These are phyloP conservation scores for Drosophila hydei DNA, from an alignment of 1,140 invertebrate species.

Conservation along the genomic window DNA sequence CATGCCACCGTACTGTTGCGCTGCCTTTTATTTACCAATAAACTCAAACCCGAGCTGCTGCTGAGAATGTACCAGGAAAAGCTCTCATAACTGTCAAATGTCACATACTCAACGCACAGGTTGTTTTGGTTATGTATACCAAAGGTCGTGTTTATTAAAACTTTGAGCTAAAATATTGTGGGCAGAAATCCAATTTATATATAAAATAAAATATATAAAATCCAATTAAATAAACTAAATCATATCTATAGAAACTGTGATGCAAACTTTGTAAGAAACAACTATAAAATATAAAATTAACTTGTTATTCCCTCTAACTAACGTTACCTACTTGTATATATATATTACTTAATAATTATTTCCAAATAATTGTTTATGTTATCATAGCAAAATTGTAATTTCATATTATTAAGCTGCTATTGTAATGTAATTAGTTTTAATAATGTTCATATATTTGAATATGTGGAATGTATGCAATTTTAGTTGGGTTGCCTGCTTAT, in stretches of 20 bases:
- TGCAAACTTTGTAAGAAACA: too few species aligned
- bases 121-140: background rate
- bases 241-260: too few species aligned
- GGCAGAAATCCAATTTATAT: too few species aligned
- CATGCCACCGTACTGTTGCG: background rate
- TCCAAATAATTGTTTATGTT: background rate
- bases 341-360: too few species aligned
- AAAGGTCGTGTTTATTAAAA: too few species aligned
- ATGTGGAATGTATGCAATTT: slow-evolving; percentile 33
- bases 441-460: slow-evolving; percentile 3
- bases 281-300: too few species aligned
- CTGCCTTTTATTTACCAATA: background rate
- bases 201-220: too few species aligned
- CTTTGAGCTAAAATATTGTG: background rate
- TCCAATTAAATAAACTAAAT: too few species aligned
- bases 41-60: background rate
- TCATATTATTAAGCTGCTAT: background rate
- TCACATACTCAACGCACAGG: background rate
- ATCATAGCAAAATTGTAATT: background rate
- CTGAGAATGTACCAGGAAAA: background rate
- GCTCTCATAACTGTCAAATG: slow-evolving; percentile 5
- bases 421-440: slow-evolving; percentile 23
- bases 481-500: slow-evolving; percentile 21
- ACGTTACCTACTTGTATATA: too few species aligned
- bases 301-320: too few species aligned